Percentiles rank a stretch among this genome's conserved stretches.
Conservation (phyloP, 2,888 invertebrate species). For the Drosophila conformis region DNA sequence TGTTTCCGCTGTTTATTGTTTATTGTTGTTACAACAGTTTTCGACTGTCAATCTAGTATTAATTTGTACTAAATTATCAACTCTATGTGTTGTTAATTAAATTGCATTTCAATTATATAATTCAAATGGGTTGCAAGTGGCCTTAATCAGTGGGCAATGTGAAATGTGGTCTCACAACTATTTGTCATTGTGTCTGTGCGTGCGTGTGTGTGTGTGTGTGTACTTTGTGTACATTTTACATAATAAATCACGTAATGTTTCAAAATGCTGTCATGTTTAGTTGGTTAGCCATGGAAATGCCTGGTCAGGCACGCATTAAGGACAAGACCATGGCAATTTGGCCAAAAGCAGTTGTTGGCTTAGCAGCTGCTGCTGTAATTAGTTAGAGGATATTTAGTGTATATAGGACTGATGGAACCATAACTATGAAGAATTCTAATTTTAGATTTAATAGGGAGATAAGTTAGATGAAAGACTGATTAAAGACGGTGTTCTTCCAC, state of each 20-base stretch:
- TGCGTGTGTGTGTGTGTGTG: slow-evolving; percentile 1
- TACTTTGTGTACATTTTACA: slow-evolving; percentile 55
- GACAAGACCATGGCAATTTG: slow-evolving; percentile 47
- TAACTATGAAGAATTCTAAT: background rate
- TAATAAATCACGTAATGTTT: slow-evolving; percentile 80
- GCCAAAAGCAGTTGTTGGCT: slow-evolving; percentile 34
- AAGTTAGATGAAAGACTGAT: background rate
- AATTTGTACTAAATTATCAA: slow-evolving; percentile 72
- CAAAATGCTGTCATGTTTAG: slow-evolving; percentile 80
- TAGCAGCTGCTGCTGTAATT: slow-evolving; percentile 4
- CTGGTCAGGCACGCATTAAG: slow-evolving; percentile 54
- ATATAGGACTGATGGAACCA: background rate
- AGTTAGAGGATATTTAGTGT: background rate
- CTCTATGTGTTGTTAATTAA: slow-evolving; percentile 75
- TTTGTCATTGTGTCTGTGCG: slow-evolving; percentile 37
- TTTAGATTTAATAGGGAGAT: background rate
- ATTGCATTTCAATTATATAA: slow-evolving; percentile 72
- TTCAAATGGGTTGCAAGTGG: slow-evolving; percentile 53
- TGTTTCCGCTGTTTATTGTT: slow-evolving; percentile 13
- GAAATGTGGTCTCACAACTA: slow-evolving; percentile 61
- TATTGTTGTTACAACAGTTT: slow-evolving; percentile 15
- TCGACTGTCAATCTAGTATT: slow-evolving; percentile 49
- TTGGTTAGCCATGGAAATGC: slow-evolving; percentile 65
- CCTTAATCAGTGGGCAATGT: slow-evolving; percentile 72
- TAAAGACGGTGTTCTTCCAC: background rate